phyloP scores from a whole-genome alignment of 1,140 invertebrate species.

The Ceratitis capitata region DNA sequence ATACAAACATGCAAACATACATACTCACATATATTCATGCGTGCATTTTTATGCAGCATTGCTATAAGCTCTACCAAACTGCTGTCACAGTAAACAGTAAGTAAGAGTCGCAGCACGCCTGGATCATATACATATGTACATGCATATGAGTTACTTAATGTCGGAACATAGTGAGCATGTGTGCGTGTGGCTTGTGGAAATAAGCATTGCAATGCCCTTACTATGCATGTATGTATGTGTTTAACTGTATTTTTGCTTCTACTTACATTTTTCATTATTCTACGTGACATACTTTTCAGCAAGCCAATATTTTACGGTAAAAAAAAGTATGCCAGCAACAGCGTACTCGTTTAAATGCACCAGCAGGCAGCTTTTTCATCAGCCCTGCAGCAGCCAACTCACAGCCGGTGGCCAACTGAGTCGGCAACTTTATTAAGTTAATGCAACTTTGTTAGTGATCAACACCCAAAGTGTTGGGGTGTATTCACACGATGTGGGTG shows the following conservation, averaged over 20 bases:
- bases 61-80: not conserved
- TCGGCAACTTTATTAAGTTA: slow-evolving; percentile 5
- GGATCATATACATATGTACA: not conserved
- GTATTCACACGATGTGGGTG: not conserved
- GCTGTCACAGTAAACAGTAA: not conserved
- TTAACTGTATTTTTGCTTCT: not conserved
- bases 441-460: slow-evolving; percentile 12
- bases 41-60: not conserved
- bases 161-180: no score
- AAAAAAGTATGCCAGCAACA: not conserved
- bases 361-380: not conserved
- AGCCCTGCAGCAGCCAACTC: not conserved
- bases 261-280: not conserved
- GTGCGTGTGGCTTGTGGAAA: no score
- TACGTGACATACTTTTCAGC: slow-evolving; percentile 17
- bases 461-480: not conserved
- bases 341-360: not conserved
- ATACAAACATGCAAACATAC: no score
- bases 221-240: no score
- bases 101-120: not conserved
- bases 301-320: not conserved
- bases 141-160: not conserved
- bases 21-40: not conserved
- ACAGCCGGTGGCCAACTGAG: not conserved
- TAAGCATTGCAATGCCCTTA: no score